These are phyloP conservation scores for Cryptoprocta ferox DNA, from an alignment of 2,797 vertebrate genomes.

Conservation along the genomic window DNA sequence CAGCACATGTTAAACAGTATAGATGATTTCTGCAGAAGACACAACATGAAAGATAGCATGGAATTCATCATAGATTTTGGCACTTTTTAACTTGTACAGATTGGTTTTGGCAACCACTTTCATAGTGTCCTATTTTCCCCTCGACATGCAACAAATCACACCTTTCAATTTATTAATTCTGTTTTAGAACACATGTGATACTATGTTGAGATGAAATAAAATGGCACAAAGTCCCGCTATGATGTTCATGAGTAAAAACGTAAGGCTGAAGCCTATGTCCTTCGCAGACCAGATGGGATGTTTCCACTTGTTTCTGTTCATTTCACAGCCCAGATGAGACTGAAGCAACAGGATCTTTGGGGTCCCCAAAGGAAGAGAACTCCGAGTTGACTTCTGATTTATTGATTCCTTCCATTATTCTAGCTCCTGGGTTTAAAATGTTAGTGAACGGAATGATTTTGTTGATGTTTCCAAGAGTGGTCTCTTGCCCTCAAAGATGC, in stretches of 20 bases:
- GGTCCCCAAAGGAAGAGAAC: background rate
- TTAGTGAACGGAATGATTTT: conserved; percentile 10
- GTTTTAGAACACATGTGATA: background rate
- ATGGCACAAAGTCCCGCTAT: too few species aligned
- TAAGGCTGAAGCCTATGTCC: background rate
- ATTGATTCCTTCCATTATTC: conserved; percentile 20
- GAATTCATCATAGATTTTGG: background rate
- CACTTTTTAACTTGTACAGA: background rate
- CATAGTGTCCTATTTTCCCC: too few species aligned
- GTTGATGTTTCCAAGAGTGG: background rate
- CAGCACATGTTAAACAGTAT: background rate
- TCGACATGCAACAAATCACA: background rate
- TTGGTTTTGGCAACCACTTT: background rate
- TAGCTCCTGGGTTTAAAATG: conserved; percentile 3
- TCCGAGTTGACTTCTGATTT: conserved; percentile 37
- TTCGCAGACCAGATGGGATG: background rate
- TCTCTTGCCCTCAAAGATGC: background rate
- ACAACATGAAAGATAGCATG: too few species aligned
- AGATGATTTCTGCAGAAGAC: background rate
- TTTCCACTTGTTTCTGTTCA: background rate
- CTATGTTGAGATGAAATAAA: background rate
- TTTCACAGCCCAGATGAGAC: background rate
- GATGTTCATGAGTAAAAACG: background rate
- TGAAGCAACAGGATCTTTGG: background rate
- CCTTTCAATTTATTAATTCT: background rate